phyloP scores from a whole-genome alignment of 1,140 invertebrate genomes.

The Antheraea pernyi region DNA sequence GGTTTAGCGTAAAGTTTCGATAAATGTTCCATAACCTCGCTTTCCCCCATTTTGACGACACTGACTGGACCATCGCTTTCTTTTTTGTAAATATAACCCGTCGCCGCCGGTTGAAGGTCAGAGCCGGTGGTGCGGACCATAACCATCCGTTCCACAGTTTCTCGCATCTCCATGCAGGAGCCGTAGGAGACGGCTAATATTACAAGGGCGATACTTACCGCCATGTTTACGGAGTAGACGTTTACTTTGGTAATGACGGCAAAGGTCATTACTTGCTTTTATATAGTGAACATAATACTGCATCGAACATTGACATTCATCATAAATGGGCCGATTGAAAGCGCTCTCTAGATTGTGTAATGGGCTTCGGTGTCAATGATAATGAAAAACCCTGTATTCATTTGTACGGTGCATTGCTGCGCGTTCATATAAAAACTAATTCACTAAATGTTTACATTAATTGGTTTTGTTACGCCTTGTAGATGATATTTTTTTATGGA shows the following conservation, averaged over 20 bases:
- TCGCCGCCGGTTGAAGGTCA: constrained; percentile 75
- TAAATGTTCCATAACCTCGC: constrained; percentile 67
- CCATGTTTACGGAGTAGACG: constrained; percentile 45
- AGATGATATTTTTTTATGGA: too few relatives aligned
- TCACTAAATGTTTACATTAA: not conserved
- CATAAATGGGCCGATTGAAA: constrained; percentile 61
- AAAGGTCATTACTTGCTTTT: constrained; percentile 57
- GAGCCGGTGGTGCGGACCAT: constrained; percentile 72
- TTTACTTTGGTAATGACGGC: constrained; percentile 52
- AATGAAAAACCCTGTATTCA: constrained; percentile 70
- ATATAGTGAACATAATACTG: constrained; percentile 66
- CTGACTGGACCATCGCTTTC: constrained; percentile 68
- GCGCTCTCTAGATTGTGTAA: constrained; percentile 69
- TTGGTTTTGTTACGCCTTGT: not conserved
- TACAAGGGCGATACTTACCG: constrained; percentile 42
- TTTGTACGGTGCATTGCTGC: constrained; percentile 57
- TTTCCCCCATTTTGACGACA: constrained; percentile 72
- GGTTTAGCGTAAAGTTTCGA: constrained; percentile 60
- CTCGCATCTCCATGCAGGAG: constrained; percentile 64
- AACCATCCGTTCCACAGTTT: constrained; percentile 73
- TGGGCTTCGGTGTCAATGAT: constrained; percentile 72
- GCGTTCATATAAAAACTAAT: constrained; percentile 40
- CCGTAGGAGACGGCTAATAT: constrained; percentile 35
- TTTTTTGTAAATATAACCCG: constrained; percentile 79
- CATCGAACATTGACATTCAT: constrained; percentile 68